Conservation (phyloP, 1,140 invertebrate genomes). For the Zophobas atratus region DNA sequence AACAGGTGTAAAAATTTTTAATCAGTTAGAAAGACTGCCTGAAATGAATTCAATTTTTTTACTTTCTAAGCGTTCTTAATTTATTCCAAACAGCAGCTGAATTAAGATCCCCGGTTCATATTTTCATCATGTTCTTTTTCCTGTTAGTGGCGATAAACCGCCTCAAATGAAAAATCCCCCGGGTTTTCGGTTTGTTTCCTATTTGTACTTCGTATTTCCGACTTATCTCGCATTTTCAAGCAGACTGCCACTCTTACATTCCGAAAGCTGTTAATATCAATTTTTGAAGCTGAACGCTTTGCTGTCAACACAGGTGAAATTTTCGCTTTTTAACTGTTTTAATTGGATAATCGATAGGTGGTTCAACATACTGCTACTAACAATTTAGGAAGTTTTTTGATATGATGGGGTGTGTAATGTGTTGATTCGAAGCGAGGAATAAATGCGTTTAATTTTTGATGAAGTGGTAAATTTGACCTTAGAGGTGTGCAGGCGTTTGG, state of each 20-base stretch:
- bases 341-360: too few relatives aligned
- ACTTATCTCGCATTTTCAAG: slow-evolving; percentile 2
- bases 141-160: neutral
- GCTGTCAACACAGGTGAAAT: neutral
- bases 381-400: too few relatives aligned
- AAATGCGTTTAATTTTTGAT: too few relatives aligned
- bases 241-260: neutral
- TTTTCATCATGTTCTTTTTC: neutral
- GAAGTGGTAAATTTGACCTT: too few relatives aligned
- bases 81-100: neutral
- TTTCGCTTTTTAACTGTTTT: too few relatives aligned
- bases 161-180: neutral
- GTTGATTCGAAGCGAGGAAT: too few relatives aligned
- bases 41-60: neutral
- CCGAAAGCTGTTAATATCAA: slow-evolving; percentile 2
- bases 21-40: too few relatives aligned
- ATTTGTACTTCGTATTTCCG: slow-evolving; percentile 1
- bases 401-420: too few relatives aligned
- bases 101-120: neutral
- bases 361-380: too few relatives aligned
- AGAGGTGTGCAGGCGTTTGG: too few relatives aligned
- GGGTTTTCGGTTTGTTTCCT: slow-evolving; percentile 2
- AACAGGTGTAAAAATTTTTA: too few relatives aligned
- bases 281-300: slow-evolving; percentile 6
- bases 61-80: neutral